Evolutionary conservation across 2,888 invertebrate species (phyloP), one percentile per base, ranked within the genome.

Genomic region (Eulithis prunata): DNA sequence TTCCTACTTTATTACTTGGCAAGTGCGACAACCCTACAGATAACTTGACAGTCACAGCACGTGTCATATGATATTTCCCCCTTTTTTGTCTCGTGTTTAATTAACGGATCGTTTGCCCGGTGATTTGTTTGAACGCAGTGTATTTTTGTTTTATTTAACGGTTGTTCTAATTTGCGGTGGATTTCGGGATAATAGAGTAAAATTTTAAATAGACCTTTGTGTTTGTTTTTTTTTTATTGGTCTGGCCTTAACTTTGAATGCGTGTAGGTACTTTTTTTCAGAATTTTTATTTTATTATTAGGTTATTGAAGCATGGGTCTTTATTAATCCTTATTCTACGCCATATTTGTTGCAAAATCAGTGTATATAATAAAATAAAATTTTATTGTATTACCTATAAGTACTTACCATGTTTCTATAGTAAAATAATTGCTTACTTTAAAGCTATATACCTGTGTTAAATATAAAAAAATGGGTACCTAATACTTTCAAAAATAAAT

Each of bases 31-130:
- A 4, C 64, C 58, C 64, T 64, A 43, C 49, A 62, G 54, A 47
- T 47, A 53, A 46, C 45, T 55, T 41, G 13, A 43, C 47, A 60
- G 59, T 46, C 32, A 8, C 58, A 49, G 12, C 59, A 32, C 60
- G 56, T 65, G 69, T 69, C 56, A 69, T 63, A 65, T 66, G 58
- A 65, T 57, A 64, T 61, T 66, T 56, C 46, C 46, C 62, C 57
- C 38, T 53, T 62, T 69, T 71, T 65, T 49, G 38, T 47, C 14
- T 14, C 51, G 64, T 58, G 70, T 69, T 69, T 72, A 71, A 71
- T 72, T 66, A 69, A 66, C 69, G 63, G 63, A 56, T 64, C 69
- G 72, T 69, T 72, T 72, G 68, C 64, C 64, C 38, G 46, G 58
- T 68, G 69, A 71, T 72, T 71, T 68, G 69, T 71, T 68, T 59